Percentiles rank a stretch among this genome's conserved stretches.
Evolutionary conservation across 2,797 vertebrate species (phyloP).

Genomic region (Diplodus puntazzo): DNA sequence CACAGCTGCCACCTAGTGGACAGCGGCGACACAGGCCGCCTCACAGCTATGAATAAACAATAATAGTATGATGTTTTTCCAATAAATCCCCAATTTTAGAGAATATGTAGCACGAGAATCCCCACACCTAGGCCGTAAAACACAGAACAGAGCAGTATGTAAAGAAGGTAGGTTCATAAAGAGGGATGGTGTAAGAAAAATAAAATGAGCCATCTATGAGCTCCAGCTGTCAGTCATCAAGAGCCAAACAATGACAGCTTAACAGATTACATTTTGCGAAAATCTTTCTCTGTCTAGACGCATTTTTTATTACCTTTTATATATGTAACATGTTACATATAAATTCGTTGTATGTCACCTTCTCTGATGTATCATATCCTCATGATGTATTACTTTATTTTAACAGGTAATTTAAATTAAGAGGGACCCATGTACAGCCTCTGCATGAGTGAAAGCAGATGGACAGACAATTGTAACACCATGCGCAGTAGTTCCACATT

Average conservation of each 20-base stretch:
- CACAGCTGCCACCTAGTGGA: slow-evolving; percentile 63
- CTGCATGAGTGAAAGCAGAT: too few species aligned
- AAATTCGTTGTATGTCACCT: neutral
- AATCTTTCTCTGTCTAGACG: neutral
- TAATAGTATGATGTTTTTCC: neutral
- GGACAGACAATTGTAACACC: too few species aligned
- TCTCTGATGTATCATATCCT: too few species aligned
- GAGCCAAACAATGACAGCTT: slow-evolving; percentile 5
- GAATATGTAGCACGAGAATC: neutral
- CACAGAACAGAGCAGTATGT: neutral
- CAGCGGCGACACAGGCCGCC: neutral
- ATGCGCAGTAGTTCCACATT: neutral
- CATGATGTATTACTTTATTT: neutral
- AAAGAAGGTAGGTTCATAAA: neutral
- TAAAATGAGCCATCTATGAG: neutral
- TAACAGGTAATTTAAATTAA: neutral
- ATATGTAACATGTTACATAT: neutral
- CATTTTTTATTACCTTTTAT: neutral
- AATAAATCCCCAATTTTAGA: slow-evolving; percentile 4
- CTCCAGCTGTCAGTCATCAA: neutral
- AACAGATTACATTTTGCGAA: neutral
- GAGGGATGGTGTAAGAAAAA: neutral
- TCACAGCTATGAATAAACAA: neutral
- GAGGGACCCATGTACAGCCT: neutral
- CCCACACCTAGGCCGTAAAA: neutral